Evolutionary conservation across 2,888 invertebrate genomes (phyloP), one percentile per base, ranked within the genome.

Genomic region (Ornithoptera priamus): DNA sequence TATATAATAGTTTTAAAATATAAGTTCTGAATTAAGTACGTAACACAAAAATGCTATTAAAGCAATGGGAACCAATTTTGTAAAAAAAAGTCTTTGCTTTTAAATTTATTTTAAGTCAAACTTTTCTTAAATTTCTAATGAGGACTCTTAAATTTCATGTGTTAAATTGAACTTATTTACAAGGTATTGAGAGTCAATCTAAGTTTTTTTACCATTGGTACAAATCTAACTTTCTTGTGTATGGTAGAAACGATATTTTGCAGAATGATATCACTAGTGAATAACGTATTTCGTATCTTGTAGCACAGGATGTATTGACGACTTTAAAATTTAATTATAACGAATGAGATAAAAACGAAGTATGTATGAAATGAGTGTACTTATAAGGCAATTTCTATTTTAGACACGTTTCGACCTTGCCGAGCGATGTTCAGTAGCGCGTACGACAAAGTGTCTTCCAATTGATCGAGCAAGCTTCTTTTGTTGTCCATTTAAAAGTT

Each of bases 321-420:
- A 15, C 50, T 15, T 50, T 18, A 17, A 17, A 50, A 50, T 50
- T 17, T 2, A 50, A 50, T 18, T 15, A 18, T 50, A 15, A 50
- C 50, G 18, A 57, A 20, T 57, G n/a, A 57, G n/a, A 57, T 36
- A 56, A 56, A 64, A 64, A 24, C n/a, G n/a, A 24, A 36, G 20
- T 20, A 57, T 64, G 57, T 57, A 39, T 53, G 20, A 57, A 36
- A 64, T 30, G 30, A 30, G 30, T 39, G 39, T n/a, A 64, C 57
- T 64, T 57, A 64, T 65, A 65, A n/a, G 65, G 58, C n/a, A 57
- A 57, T 70, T 71, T 72, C 71, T 76, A 75, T 74, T 76, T 72
- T 64, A 61, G 68, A 60, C 74, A 70, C 69, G 73, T 71, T 59
- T 72, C 71, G 70, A 72, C 74, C 74, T 74, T 72, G 70, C 63